Evolutionary conservation across 2,888 invertebrate genomes (phyloP).

Genomic region (Boloria selene): DNA sequence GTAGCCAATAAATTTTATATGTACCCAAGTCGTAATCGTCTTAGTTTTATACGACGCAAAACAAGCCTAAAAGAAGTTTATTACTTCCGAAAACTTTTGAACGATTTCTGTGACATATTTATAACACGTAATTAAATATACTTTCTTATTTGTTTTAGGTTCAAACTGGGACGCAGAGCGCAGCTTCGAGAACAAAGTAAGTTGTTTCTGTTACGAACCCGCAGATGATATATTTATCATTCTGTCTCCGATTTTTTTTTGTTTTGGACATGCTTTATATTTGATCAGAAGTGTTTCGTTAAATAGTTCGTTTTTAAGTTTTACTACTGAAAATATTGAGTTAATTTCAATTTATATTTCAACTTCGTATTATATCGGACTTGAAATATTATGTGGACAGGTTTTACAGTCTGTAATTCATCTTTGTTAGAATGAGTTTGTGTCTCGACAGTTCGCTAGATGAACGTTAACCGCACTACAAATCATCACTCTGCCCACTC

Average conservation of each 20-base stretch:
- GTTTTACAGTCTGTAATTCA: slow-evolving; percentile 44
- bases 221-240: slow-evolving; percentile 20
- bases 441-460: slow-evolving; percentile 59
- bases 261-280: neutral
- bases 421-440: slow-evolving; percentile 66
- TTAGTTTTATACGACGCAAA: slow-evolving; percentile 33
- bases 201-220: slow-evolving; percentile 34
- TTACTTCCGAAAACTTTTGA: slow-evolving; percentile 35
- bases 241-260: neutral
- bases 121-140: slow-evolving; percentile 34
- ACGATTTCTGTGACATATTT: slow-evolving; percentile 38
- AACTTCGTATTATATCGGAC: slow-evolving; percentile 2
- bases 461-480: slow-evolving; percentile 70
- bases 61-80: slow-evolving; percentile 33
- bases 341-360: slow-evolving; percentile 4
- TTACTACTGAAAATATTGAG: slow-evolving; percentile 5
- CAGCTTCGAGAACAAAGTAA: slow-evolving; percentile 47
- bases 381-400: slow-evolving; percentile 49
- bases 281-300: neutral
- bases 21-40: slow-evolving; percentile 14
- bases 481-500: slow-evolving; percentile 70
- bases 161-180: slow-evolving; percentile 34
- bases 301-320: neutral
- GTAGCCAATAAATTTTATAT: slow-evolving; percentile 23
- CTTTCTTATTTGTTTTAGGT: slow-evolving; percentile 47